Conservation (phyloP, 35 echinoderm and acorn worm genomes). For the Stichopus chloronotus region DNA sequence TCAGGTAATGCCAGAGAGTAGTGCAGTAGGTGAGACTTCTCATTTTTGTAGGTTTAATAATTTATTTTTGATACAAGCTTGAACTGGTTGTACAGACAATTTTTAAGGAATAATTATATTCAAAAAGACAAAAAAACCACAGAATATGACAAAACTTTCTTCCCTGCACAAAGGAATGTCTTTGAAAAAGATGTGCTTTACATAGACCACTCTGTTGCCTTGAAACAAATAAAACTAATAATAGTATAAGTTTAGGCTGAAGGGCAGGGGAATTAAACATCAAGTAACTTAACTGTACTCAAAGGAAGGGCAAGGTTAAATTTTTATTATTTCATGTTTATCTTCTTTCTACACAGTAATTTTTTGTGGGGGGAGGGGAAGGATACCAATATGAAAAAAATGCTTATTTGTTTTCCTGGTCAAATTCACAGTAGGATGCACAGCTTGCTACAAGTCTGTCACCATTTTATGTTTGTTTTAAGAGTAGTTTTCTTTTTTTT, state of each 20-base stretch:
- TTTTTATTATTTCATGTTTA: too few species aligned
- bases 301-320: too few species aligned
- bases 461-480: too few species aligned
- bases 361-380: too few species aligned
- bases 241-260: neutral
- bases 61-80: constrained; percentile 46
- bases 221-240: neutral
- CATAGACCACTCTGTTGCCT: constrained; percentile 37
- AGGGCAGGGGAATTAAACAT: neutral
- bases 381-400: too few species aligned
- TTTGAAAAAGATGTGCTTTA: constrained; percentile 42
- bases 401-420: too few species aligned
- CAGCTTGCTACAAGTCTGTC: too few species aligned
- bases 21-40: neutral
- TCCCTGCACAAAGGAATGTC: constrained; percentile 36
- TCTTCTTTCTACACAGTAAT: too few species aligned
- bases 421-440: too few species aligned
- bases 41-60: constrained; percentile 45
- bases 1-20: neutral
- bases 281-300: too few species aligned
- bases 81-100: constrained; percentile 23
- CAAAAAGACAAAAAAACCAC: neutral
- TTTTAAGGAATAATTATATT: constrained; percentile 15
- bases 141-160: constrained; percentile 4
- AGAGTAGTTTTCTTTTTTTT: neutral